Evolutionary conservation across 92 coral and sea anemone genomes (phyloP), one percentile per base, ranked within the genome.

Genomic region (Epizoanthus ramosus): DNA sequence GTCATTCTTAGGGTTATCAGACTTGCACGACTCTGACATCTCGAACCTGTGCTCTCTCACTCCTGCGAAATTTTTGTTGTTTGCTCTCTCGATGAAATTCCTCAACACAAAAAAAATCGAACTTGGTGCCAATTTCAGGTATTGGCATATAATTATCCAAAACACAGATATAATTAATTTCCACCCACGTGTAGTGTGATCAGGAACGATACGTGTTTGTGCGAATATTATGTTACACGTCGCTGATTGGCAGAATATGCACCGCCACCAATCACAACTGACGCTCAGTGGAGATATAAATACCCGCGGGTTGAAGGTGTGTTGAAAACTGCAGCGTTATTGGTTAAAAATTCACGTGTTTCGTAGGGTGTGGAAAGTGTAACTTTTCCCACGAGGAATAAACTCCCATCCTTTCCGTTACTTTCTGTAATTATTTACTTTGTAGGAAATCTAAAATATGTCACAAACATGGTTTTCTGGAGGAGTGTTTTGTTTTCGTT

Each of bases 81-180:
- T 83, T 79, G 73, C 67, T 80, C 80, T 80, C 35, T 63, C 50
- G 82, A 56, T 50, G 81, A 87, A 83, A 84, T 81, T 85, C 87
- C 94, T 84, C 89, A 14, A 74, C 65, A 52, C 57, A 63, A 8
- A 86, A 80, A 87, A 92, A 93, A 83, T 91, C 93, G 91, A 93
- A 89, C 90, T 92, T 93, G 93, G 93, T 91, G 93, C 98, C 98
- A 92, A 93, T 84, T 86, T 85, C 85, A 63, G 59, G 79, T 87
- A 92, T 89, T 92, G 91, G 98, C 93, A 88, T 93, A 91, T 93
- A 87, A 85, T 87, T 91, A 89, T 88, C 85, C 94, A 90, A 88
- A 90, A 90, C 94, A 90, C 87, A 79, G 89, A 88, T 90, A 90
- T 90, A 90, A 85, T 90, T 88, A 90, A 85, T 84, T 90, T 81